Evolutionary conservation across 2,113 vertebrate genomes (phyloP).

Genomic region (Alexandromys fortis): DNA sequence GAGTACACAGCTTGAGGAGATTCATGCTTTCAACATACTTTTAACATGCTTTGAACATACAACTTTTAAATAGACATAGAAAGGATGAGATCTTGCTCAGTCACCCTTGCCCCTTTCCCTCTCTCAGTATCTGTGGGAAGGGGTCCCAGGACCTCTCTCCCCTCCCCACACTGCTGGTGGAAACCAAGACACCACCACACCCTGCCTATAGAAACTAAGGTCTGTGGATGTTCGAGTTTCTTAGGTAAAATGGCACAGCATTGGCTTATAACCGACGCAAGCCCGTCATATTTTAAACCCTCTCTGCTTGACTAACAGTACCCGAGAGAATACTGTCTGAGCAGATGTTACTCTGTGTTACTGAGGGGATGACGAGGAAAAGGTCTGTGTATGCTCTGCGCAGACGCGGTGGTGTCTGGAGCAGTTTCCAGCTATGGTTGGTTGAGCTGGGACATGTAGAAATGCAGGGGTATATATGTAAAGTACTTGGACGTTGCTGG

Average conservation of each 20-base stretch:
- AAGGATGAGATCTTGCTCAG: background rate
- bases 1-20: background rate
- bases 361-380: background rate
- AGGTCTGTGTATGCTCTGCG: background rate
- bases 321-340: background rate
- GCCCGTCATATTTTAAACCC: background rate
- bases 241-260: background rate
- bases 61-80: background rate
- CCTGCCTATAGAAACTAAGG: background rate
- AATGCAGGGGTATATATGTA: fast-evolving
- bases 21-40: background rate
- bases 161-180: background rate
- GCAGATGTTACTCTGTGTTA: background rate
- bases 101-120: background rate
- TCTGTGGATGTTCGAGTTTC: background rate
- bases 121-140: too few relatives aligned
- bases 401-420: background rate
- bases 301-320: background rate
- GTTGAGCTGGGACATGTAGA: background rate
- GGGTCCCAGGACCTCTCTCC: background rate
- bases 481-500: too few relatives aligned
- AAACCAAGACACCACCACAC: background rate
- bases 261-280: background rate
- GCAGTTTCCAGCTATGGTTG: background rate
- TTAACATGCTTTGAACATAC: too few relatives aligned